phyloP scores from a whole-genome alignment of 2,888 invertebrate species.

The Tortrix viridana region DNA sequence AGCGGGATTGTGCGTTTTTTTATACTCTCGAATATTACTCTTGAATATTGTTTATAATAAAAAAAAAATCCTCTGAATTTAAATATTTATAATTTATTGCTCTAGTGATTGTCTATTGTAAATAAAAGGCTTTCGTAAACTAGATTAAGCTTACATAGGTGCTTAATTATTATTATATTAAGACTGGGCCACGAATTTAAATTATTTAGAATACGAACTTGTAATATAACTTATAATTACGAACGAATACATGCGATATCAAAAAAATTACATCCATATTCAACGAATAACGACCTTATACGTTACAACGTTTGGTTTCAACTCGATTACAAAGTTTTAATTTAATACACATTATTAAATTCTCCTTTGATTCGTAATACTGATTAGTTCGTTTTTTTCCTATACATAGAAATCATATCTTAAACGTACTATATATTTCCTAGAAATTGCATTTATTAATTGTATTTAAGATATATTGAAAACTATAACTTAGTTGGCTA shows the following conservation, averaged over 20 bases:
- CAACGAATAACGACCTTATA: no score
- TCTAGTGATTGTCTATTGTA: conserved; percentile 28
- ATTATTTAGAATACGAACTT: conserved; percentile 46
- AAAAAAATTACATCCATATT: no score
- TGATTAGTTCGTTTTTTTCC: no score
- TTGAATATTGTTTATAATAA: not conserved
- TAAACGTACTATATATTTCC: no score
- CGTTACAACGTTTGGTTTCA: no score
- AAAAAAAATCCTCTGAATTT: not conserved
- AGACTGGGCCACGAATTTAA: conserved; percentile 82
- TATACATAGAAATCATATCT: no score
- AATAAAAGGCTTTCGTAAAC: conserved; percentile 13
- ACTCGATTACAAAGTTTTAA: no score
- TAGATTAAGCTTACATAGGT: conserved; percentile 56
- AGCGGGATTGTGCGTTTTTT: no score
- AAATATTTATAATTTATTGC: conserved; percentile 2
- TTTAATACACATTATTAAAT: no score
- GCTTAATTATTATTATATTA: conserved; percentile 67
- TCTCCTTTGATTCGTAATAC: no score
- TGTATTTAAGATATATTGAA: conserved; percentile 2
- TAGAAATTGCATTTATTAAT: conserved; percentile 31
- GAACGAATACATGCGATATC: no score
- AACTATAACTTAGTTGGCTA: conserved; percentile 8
- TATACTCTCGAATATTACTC: no score
- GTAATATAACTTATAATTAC: not conserved